Percentiles rank a stretch among this genome's conserved stretches.
phyloP scores from a whole-genome alignment of 1,140 invertebrate species.

The Drosophila sulfurigaster region DNA sequence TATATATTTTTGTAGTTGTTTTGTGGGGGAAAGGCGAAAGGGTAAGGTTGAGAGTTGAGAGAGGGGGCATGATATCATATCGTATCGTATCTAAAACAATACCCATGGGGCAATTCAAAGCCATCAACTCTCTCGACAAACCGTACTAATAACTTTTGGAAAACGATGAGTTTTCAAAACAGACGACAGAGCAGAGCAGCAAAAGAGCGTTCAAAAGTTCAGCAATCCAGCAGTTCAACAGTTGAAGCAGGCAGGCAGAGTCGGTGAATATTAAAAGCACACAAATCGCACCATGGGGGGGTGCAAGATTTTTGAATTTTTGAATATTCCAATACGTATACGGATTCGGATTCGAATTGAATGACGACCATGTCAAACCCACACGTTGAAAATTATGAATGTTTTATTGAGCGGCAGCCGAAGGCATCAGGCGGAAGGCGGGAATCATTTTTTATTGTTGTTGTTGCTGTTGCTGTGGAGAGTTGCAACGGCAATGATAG shows the following conservation, averaged over 20 bases:
- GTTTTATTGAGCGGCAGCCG: slow-evolving; percentile 7
- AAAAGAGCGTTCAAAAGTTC: background rate
- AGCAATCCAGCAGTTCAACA: too few species aligned
- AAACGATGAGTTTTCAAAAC: slow-evolving; percentile 81
- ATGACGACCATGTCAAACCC: slow-evolving; percentile 63
- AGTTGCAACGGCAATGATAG: slow-evolving; percentile 45
- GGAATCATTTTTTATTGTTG: background rate
- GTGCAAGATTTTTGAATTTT: slow-evolving; percentile 40
- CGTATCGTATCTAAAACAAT: slow-evolving; percentile 46
- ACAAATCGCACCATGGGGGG: slow-evolving; percentile 76
- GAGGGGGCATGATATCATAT: background rate
- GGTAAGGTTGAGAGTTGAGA: background rate
- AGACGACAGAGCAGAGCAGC: slow-evolving; percentile 33
- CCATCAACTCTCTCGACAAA: slow-evolving; percentile 42
- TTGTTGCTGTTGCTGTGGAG: slow-evolving; percentile 32
- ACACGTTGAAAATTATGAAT: slow-evolving; percentile 62
- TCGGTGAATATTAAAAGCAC: slow-evolving; percentile 81
- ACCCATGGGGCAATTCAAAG: slow-evolving; percentile 42
- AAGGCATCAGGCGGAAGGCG: background rate
- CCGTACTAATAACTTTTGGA: slow-evolving; percentile 69
- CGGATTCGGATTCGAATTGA: slow-evolving; percentile 16
- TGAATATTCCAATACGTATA: slow-evolving; percentile 5
- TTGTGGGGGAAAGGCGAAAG: slow-evolving; percentile 1
- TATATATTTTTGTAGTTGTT: background rate
- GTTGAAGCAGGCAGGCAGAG: slow-evolving; percentile 22